Conservation (phyloP, 2,113 vertebrate genomes). For the Lanius ludovicianus region DNA sequence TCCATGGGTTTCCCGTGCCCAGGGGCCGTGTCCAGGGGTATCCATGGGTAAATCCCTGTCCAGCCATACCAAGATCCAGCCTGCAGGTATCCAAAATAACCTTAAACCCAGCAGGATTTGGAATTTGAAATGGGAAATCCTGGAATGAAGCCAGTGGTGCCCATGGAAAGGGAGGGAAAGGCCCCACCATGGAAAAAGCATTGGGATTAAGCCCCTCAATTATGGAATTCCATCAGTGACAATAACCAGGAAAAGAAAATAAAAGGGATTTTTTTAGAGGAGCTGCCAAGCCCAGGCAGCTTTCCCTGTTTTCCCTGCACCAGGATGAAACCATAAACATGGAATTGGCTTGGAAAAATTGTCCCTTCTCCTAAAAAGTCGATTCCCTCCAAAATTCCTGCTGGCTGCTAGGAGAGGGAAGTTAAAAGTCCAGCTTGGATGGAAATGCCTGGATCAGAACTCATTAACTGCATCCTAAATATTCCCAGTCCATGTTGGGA, state of each 20-base stretch:
- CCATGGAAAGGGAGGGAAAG: fast-evolving
- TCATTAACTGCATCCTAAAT: background rate
- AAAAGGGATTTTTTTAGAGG: background rate
- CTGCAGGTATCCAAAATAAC: background rate
- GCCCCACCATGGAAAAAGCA: fast-evolving
- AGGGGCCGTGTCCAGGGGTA: background rate
- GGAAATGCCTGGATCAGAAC: background rate
- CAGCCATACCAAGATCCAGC: background rate
- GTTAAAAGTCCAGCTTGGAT: background rate
- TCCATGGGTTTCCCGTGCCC: fast-evolving
- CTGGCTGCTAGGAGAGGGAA: background rate
- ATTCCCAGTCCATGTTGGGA: background rate
- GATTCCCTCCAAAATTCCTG: background rate
- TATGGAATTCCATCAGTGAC: background rate
- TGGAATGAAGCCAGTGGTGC: fast-evolving
- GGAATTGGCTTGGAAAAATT: background rate
- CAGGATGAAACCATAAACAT: background rate
- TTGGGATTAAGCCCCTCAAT: background rate
- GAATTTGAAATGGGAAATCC: background rate
- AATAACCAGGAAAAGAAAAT: background rate
- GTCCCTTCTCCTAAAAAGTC: background rate
- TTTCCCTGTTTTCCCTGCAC: background rate
- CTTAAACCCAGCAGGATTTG: background rate
- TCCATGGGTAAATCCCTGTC: background rate
- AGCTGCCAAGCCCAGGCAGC: background rate